These are phyloP conservation scores for Leptinotarsa lineolata DNA, from an alignment of 1,140 invertebrate genomes.

Conservation along the genomic window DNA sequence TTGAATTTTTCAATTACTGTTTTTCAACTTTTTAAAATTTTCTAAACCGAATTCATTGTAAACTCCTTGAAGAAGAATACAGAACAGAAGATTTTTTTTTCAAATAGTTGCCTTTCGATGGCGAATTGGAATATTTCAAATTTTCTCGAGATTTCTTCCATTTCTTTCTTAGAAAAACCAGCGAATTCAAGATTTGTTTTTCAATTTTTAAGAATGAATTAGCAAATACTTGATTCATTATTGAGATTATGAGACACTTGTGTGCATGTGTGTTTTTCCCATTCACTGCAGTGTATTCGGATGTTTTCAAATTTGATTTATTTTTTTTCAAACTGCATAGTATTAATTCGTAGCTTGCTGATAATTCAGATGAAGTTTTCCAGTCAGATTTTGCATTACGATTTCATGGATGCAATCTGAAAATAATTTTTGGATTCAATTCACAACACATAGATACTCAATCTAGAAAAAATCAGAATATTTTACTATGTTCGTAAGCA, in stretches of 20 bases:
- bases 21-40: too few species aligned
- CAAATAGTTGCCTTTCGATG: too few species aligned
- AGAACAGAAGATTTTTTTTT: too few species aligned
- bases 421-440: constrained; percentile 19
- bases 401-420: constrained; percentile 34
- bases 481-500: too few species aligned
- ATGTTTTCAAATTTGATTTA: constrained; percentile 39
- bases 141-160: too few species aligned
- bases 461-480: background rate
- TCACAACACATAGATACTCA: too few species aligned
- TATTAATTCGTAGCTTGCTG: constrained; percentile 34
- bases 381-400: constrained; percentile 37
- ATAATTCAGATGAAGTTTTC: constrained; percentile 41
- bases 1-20: too few species aligned
- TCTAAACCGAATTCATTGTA: too few species aligned
- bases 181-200: background rate
- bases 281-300: constrained; percentile 39
- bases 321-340: constrained; percentile 34
- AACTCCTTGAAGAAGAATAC: too few species aligned
- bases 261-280: constrained; percentile 39
- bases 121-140: too few species aligned
- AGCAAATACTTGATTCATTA: constrained; percentile 11
- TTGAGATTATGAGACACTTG: constrained; percentile 36
- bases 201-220: background rate
- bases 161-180: too few species aligned